A percentile compares a stretch with the other conserved stretches of the same genome.
Evolutionary conservation across 2,888 invertebrate genomes (phyloP).

Genomic region (Philonicus albiceps): DNA sequence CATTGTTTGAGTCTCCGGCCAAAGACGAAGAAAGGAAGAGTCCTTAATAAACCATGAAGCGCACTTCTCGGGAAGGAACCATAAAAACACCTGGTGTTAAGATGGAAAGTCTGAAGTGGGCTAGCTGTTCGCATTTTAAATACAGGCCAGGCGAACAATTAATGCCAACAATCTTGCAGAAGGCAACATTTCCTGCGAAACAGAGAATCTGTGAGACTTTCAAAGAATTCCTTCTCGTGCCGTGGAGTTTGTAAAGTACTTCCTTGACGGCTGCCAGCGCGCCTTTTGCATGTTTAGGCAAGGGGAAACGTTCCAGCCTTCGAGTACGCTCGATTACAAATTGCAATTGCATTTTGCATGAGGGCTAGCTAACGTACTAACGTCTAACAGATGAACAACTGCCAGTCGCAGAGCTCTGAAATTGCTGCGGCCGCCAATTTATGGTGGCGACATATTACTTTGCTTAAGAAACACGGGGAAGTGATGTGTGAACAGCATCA

Average conservation of each 20-base stretch:
- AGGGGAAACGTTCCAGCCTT: background rate
- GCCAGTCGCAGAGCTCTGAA: background rate
- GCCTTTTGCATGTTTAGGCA: background rate
- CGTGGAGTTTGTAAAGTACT: background rate
- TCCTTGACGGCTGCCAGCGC: background rate
- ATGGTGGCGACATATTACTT: constrained; percentile 40
- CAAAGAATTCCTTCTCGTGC: background rate
- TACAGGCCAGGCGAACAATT: background rate
- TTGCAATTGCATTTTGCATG: constrained; percentile 4
- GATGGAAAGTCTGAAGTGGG: background rate
- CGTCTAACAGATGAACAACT: background rate
- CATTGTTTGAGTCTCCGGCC: background rate
- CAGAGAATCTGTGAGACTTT: constrained; percentile 7
- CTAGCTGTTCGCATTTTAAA: background rate
- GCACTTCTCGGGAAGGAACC: constrained; percentile 9
- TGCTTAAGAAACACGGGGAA: constrained; percentile 5
- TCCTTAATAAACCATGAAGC: constrained; percentile 13
- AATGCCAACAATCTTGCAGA: constrained; percentile 25
- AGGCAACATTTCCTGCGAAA: constrained; percentile 30
- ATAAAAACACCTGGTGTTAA: constrained; percentile 31
- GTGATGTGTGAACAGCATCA: constrained; percentile 28
- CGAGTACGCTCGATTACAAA: constrained; percentile 25
- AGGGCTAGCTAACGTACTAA: background rate
- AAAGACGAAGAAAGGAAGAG: constrained; percentile 1
- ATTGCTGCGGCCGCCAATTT: constrained; percentile 28